These are phyloP conservation scores for Carcina quercana DNA, from an alignment of 2,888 invertebrate species.

Conservation along the genomic window DNA sequence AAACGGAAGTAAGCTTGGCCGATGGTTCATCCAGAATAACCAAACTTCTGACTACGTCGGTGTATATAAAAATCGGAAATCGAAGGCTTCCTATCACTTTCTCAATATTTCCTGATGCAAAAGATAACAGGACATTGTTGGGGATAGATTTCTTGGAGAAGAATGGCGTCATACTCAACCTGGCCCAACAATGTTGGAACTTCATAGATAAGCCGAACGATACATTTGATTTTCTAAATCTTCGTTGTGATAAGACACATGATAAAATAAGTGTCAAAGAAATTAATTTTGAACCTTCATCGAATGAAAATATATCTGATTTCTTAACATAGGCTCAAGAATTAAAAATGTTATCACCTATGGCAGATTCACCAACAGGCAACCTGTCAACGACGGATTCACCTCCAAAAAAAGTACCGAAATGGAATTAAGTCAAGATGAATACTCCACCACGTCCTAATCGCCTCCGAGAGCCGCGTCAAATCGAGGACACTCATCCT, in stretches of 20 bases:
- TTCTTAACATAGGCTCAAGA: constrained; percentile 6
- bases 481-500: not conserved
- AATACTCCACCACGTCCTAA: constrained; percentile 3
- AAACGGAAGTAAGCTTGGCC: constrained; percentile 8
- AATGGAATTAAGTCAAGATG: constrained; percentile 6
- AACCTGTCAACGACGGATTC: too few relatives aligned
- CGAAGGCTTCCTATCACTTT: constrained; percentile 8
- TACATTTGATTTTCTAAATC: not conserved
- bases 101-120: constrained; percentile 5
- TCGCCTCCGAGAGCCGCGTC: not conserved
- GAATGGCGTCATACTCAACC: not conserved
- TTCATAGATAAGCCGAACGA: not conserved
- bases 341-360: not conserved
- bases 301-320: not conserved
- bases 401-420: not conserved
- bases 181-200: not conserved
- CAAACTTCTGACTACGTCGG: constrained; percentile 4
- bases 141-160: not conserved
- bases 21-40: constrained; percentile 7
- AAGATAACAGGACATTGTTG: constrained; percentile 1
- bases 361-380: not conserved
- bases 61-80: constrained; percentile 7
- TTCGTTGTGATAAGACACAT: not conserved
- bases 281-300: constrained; percentile 2
- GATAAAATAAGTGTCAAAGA: constrained; percentile 3